A percentile compares a stretch with the other conserved stretches of the same genome.
These are phyloP conservation scores for Grus americana DNA, from an alignment of 2,113 vertebrate species.

Conservation along the genomic window DNA sequence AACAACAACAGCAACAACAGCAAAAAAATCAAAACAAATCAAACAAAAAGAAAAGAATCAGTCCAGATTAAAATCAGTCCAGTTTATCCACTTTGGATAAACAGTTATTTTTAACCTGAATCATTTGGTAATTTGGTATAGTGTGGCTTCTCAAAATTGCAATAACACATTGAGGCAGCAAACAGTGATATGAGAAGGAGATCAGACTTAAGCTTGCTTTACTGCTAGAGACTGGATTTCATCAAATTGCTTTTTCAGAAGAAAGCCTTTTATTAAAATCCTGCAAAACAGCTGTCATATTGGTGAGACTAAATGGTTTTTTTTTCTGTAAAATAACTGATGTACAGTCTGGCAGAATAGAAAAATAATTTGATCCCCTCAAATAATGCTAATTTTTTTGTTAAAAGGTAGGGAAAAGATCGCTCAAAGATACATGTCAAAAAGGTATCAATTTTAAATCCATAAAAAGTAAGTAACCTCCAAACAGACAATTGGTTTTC, in stretches of 20 bases:
- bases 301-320: neutral
- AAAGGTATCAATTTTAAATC: neutral
- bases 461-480: neutral
- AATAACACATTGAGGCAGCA: neutral
- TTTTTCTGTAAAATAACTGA: neutral
- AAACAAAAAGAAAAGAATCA: neutral
- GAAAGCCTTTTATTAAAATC: neutral
- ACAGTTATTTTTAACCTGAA: neutral
- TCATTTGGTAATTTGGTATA: neutral
- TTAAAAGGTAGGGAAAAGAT: neutral
- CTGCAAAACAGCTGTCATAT: neutral
- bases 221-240: neutral
- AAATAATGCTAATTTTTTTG: neutral
- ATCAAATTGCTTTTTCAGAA: neutral
- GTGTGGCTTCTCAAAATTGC: neutral
- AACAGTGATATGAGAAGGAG: neutral
- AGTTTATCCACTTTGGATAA: neutral
- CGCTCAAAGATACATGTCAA: neutral
- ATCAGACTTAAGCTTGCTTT: neutral
- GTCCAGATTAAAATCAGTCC: neutral
- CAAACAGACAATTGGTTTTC: neutral
- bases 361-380: neutral
- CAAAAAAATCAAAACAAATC: neutral
- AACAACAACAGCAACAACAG: neutral
- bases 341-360: neutral